Evolutionary conservation across 2,888 invertebrate species (phyloP).

Genomic region (Cephus runcator): DNA sequence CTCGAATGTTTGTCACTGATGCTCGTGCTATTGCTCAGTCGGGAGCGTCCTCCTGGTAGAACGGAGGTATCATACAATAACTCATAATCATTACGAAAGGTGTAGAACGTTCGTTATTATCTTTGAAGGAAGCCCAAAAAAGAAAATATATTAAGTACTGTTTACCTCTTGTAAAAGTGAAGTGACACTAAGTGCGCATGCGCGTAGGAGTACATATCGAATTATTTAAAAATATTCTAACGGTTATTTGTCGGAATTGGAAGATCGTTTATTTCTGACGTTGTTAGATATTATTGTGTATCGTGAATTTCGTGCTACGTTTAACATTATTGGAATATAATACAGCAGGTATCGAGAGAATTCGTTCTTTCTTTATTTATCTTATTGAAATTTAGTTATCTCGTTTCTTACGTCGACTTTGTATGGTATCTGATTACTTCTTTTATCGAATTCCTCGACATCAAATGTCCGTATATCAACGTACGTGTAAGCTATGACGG

Average conservation of each 20-base stretch:
- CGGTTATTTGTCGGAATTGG: background rate
- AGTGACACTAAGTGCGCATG: background rate
- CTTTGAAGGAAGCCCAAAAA: background rate
- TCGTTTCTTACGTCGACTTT: background rate
- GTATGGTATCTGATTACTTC: background rate
- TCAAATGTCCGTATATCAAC: background rate
- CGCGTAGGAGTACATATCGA: background rate
- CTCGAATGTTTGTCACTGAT: constrained; percentile 12
- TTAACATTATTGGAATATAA: background rate
- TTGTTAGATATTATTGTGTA: background rate
- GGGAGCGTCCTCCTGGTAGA: background rate
- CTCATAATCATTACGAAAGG: background rate
- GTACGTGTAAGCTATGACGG: background rate
- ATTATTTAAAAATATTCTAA: background rate
- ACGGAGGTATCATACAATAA: background rate
- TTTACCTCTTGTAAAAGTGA: background rate
- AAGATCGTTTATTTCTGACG: background rate
- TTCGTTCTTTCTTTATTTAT: background rate
- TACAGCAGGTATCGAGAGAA: background rate
- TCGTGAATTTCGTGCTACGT: background rate
- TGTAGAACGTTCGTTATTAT: background rate
- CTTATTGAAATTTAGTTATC: background rate
- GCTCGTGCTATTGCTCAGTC: constrained; percentile 5
- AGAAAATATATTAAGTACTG: background rate
- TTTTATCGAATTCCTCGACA: background rate